Percentiles rank a stretch among this genome's conserved stretches.
Conservation (phyloP, 2,113 vertebrate species). For the Calonectris borealis region DNA sequence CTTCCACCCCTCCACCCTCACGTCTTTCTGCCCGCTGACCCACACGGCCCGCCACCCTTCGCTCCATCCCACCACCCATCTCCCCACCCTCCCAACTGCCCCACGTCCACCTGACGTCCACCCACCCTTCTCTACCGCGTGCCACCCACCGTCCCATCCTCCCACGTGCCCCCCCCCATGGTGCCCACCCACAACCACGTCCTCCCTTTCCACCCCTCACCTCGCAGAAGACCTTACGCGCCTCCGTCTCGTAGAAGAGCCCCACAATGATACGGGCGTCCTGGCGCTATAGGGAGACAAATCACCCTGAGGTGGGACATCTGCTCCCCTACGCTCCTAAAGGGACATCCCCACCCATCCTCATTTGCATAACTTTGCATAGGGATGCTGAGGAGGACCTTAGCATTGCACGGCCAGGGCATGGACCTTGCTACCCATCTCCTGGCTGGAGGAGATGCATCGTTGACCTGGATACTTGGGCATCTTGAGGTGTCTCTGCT, state of each 20-base stretch:
- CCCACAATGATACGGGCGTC: slow-evolving; percentile 96
- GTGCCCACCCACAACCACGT: too few relatives aligned
- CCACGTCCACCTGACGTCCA: not conserved
- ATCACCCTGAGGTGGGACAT: not conserved
- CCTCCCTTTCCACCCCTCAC: slow-evolving; percentile 55
- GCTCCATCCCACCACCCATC: not conserved
- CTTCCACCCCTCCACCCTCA: not conserved
- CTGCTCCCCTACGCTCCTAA: not conserved
- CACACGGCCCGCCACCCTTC: rapidly evolving
- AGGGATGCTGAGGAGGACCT: not conserved
- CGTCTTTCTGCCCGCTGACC: not conserved
- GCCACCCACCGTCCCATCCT: too few relatives aligned
- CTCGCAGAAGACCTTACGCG: slow-evolving; percentile 96
- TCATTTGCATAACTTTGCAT: not conserved
- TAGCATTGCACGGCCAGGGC: not conserved
- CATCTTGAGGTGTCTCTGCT: not conserved
- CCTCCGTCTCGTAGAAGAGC: slow-evolving; percentile 95
- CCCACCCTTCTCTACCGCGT: not conserved
- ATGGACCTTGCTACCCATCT: not conserved
- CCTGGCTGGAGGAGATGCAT: not conserved
- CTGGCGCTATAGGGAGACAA: slow-evolving; percentile 78
- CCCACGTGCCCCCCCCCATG: rapidly evolving
- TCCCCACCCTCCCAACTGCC: not conserved
- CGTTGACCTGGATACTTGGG: not conserved
- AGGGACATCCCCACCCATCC: not conserved